Percentiles rank a stretch among this genome's conserved stretches.
Evolutionary conservation across 2,888 invertebrate genomes (phyloP).

Genomic region (Lepidochrysops patricia): DNA sequence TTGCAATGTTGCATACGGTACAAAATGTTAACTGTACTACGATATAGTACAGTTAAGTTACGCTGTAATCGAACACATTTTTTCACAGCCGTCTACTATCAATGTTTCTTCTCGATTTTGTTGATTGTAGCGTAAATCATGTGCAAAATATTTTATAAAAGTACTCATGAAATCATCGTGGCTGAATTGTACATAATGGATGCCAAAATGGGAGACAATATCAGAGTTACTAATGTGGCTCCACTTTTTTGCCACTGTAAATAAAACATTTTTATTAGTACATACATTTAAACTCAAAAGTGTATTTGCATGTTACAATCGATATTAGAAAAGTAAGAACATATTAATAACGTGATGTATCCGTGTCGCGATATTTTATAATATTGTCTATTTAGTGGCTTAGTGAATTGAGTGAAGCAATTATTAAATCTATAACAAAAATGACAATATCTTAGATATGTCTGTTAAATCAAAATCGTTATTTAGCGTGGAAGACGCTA

Average conservation of each 20-base stretch:
- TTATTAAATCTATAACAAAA: background rate
- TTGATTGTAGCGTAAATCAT: too few species aligned
- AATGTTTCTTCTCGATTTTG: too few species aligned
- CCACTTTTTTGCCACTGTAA: background rate
- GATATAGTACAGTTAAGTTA: too few species aligned
- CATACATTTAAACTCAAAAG: background rate
- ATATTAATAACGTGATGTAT: background rate
- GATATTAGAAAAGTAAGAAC: constrained; percentile 1
- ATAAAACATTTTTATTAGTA: background rate
- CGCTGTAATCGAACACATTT: too few species aligned
- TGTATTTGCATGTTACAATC: background rate
- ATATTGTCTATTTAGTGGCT: background rate
- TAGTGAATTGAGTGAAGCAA: background rate
- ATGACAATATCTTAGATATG: background rate
- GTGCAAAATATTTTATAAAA: too few species aligned
- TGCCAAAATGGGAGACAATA: background rate
- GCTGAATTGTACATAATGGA: background rate
- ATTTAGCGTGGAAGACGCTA: constrained; percentile 7
- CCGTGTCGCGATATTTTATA: background rate
- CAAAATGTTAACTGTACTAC: background rate
- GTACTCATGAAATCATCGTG: background rate
- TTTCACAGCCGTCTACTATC: too few species aligned
- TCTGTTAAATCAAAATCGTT: background rate
- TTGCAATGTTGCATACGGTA: background rate
- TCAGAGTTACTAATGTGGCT: background rate